These are phyloP conservation scores for Zosterops lateralis DNA, from an alignment of 2,113 vertebrate species.

Conservation along the genomic window DNA sequence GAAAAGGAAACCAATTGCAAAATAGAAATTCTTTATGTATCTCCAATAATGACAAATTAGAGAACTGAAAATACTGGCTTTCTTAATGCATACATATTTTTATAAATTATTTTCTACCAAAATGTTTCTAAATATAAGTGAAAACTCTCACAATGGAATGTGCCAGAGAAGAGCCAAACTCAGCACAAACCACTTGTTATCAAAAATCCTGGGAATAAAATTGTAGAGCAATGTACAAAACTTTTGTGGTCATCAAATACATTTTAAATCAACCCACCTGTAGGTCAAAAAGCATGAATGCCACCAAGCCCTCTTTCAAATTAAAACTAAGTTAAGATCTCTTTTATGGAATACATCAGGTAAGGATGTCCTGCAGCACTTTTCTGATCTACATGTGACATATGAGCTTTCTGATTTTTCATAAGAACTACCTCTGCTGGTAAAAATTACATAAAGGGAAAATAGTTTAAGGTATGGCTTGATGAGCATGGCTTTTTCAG, in stretches of 20 bases:
- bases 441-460: background rate
- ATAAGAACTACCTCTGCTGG: background rate
- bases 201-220: background rate
- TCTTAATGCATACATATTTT: background rate
- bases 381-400: accelerated
- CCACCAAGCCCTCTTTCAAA: background rate
- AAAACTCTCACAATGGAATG: background rate
- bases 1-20: background rate
- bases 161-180: background rate
- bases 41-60: background rate
- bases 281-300: background rate
- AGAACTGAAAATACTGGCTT: background rate
- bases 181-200: background rate
- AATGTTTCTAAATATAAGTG: background rate
- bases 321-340: background rate
- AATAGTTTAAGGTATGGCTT: background rate
- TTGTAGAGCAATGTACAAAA: background rate
- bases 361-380: background rate
- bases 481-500: background rate
- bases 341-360: background rate
- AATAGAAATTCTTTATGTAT: background rate
- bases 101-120: background rate
- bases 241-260: background rate
- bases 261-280: background rate
- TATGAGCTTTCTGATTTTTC: background rate